Conservation (phyloP, 2,113 vertebrate genomes). For the Carettochelys insculpta region DNA sequence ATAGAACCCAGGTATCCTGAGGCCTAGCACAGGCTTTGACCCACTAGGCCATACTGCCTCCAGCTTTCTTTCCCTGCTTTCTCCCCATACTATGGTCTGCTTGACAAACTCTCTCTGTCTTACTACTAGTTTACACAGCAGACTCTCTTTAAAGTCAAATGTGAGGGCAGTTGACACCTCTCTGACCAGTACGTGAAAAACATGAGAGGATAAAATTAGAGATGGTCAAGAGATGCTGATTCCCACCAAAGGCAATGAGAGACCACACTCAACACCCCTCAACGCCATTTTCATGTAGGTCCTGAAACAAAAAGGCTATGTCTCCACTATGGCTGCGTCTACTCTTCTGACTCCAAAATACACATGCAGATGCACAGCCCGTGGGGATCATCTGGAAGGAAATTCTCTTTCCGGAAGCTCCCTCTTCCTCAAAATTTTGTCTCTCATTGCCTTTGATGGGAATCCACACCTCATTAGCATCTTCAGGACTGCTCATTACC, state of each 20-base stretch:
- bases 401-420: too few relatives aligned
- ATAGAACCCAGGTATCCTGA: not conserved
- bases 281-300: not conserved
- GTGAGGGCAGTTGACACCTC: rapidly evolving
- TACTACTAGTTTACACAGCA: not conserved
- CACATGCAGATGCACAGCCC: too few relatives aligned
- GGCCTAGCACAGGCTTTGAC: not conserved
- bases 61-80: not conserved
- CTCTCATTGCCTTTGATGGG: too few relatives aligned
- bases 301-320: not conserved
- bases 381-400: too few relatives aligned
- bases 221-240: not conserved
- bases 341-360: too few relatives aligned
- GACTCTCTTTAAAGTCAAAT: not conserved
- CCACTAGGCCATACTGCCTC: not conserved
- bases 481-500: too few relatives aligned
- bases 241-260: not conserved
- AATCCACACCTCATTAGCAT: too few relatives aligned
- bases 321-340: too few relatives aligned
- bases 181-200: not conserved
- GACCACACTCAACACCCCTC: not conserved
- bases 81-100: not conserved
- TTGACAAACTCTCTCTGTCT: not conserved
- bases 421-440: too few relatives aligned
- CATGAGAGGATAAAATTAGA: rapidly evolving